phyloP scores from a whole-genome alignment of 2,888 invertebrate genomes.

The Morpho deidamia region DNA sequence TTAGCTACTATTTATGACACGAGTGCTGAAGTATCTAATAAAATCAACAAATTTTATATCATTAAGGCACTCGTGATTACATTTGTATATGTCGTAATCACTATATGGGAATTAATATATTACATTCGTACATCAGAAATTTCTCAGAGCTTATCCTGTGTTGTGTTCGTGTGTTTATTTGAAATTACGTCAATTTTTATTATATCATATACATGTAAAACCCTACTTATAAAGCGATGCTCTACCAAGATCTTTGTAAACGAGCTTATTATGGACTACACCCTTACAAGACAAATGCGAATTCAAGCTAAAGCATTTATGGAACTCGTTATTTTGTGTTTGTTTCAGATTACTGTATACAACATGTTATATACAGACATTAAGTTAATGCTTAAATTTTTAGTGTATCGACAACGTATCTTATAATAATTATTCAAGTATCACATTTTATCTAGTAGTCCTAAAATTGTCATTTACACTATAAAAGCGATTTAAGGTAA shows the following conservation, averaged over 20 bases:
- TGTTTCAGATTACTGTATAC: constrained; percentile 33
- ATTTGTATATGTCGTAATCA: constrained; percentile 43
- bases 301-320: too few species aligned
- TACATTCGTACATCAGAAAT: constrained; percentile 32
- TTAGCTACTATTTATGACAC: constrained; percentile 28
- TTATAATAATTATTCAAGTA: constrained; percentile 58
- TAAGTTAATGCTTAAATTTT: constrained; percentile 53
- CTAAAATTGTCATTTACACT: too few species aligned
- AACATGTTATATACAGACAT: constrained; percentile 58
- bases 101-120: constrained; percentile 47
- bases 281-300: constrained; percentile 9
- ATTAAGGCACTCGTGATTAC: constrained; percentile 42
- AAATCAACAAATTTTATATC: constrained; percentile 52
- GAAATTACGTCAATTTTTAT: constrained; percentile 19
- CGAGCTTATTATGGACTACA: constrained; percentile 54
- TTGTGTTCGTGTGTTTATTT: constrained; percentile 39
- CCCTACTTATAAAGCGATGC: constrained; percentile 37
- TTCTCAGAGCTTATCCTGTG: constrained; percentile 32
- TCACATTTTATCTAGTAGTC: too few species aligned
- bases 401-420: constrained; percentile 55
- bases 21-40: constrained; percentile 30
- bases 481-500: too few species aligned
- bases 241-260: constrained; percentile 45
- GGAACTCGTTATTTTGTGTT: constrained; percentile 39
- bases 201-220: constrained; percentile 36